A percentile compares a stretch with the other conserved stretches of the same genome.
These are phyloP conservation scores for Heteropelma amictum DNA, from an alignment of 2,888 invertebrate species.

Conservation along the genomic window DNA sequence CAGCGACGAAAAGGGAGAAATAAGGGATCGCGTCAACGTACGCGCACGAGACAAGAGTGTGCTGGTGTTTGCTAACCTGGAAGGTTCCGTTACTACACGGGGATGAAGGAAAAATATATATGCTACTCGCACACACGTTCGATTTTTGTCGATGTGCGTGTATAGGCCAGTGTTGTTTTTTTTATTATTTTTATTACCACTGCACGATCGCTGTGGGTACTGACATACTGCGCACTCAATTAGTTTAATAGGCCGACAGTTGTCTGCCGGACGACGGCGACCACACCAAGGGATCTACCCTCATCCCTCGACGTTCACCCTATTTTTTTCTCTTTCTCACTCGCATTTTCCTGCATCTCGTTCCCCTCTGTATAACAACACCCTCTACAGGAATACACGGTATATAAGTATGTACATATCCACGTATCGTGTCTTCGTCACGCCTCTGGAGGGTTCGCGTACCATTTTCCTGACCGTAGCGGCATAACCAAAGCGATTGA, in stretches of 20 bases:
- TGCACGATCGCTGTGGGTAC: constrained; percentile 65
- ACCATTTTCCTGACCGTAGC: constrained; percentile 5
- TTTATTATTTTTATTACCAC: constrained; percentile 50
- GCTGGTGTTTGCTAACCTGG: constrained; percentile 14
- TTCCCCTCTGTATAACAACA: not conserved
- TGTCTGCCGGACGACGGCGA: constrained; percentile 65
- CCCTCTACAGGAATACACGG: constrained; percentile 3
- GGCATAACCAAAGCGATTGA: constrained; percentile 27
- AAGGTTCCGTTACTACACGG: constrained; percentile 1
- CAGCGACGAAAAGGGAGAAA: constrained; percentile 36
- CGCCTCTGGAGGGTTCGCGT: constrained; percentile 58
- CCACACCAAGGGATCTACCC: constrained; percentile 20
- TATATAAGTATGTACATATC: not conserved
- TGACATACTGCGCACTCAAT: constrained; percentile 75
- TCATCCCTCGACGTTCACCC: constrained; percentile 5
- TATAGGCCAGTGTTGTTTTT: not conserved
- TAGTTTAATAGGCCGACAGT: constrained; percentile 77
- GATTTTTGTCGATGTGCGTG: constrained; percentile 49
- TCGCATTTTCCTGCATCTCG: not conserved
- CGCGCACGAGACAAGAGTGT: not conserved
- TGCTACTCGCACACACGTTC: too few relatives aligned
- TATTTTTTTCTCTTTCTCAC: not conserved
- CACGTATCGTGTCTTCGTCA: constrained; percentile 48
- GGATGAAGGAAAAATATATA: too few relatives aligned
- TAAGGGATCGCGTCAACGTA: not conserved